phyloP scores from a whole-genome alignment of 2,797 vertebrate species.

The Trachops cirrhosus region DNA sequence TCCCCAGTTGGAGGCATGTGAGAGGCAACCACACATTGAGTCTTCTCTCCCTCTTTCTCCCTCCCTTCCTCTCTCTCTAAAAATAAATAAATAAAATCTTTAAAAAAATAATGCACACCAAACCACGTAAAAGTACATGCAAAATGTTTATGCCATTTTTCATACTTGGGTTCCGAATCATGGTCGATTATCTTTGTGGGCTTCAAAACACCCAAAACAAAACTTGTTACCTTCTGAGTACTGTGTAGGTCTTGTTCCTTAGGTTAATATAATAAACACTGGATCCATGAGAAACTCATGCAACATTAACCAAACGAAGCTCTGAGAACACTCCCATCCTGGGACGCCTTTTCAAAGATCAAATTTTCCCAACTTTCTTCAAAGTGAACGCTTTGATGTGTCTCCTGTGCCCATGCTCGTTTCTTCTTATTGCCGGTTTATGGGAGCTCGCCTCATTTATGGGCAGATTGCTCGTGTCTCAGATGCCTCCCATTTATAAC shows the following conservation, averaged over 20 bases:
- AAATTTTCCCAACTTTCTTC: background rate
- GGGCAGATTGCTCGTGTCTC: slow-evolving; percentile 31
- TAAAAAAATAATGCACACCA: background rate
- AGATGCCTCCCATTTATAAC: slow-evolving; percentile 28
- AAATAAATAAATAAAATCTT: too few species aligned
- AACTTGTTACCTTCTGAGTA: background rate
- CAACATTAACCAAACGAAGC: background rate
- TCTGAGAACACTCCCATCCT: background rate
- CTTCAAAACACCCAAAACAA: background rate
- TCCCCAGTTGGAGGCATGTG: too few species aligned
- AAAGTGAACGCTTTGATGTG: background rate
- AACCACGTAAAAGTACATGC: background rate
- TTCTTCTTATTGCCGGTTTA: background rate
- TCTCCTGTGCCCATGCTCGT: background rate
- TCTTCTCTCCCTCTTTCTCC: too few species aligned
- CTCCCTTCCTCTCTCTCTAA: too few species aligned
- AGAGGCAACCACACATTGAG: too few species aligned
- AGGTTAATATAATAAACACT: background rate
- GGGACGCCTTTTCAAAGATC: background rate
- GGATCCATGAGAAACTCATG: background rate
- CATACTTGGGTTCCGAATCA: background rate
- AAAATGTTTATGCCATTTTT: background rate
- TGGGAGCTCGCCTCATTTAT: background rate
- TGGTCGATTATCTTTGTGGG: background rate
- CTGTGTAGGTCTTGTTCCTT: background rate